Evolutionary conservation across 2,888 invertebrate genomes (phyloP), one percentile per base, ranked within the genome.

Genomic region (Congeria kusceri): DNA sequence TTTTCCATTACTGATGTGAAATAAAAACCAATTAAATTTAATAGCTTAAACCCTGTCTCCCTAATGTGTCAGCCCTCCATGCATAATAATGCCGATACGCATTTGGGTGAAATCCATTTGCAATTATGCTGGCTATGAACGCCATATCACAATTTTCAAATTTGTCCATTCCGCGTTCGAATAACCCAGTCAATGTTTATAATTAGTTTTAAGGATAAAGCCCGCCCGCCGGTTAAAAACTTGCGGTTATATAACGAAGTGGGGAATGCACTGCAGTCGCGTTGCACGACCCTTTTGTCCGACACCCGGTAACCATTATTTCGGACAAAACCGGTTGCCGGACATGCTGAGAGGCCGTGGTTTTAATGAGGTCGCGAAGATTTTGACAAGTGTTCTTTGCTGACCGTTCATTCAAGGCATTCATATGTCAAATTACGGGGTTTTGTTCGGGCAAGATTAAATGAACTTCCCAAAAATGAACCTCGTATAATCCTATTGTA

Each of bases 351-450:
- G 83, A 39, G 65, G 71, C 77, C 71, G 77, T 64, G 74, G 73
- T 18, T 83, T 77, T 83, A 83, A 83, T 83, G 83, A 83, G 83
- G 83, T 83, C 77, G 77, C 49, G 68, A 56, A 53, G 73, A 74
- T 71, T 39, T 71, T 77, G 79, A 83, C 83, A 83, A 83, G 83
- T 83, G 71, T 74, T 69, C 77, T 49, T 57, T 59, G 65, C 66
- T 74, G 78, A 70, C 72, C 73, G 65, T 78, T 70, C 73, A 82
- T 82, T 82, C 75, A 82, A 72, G 56, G 82, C 68, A 83, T 83
- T 83, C 83, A 83, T 77, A 79, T 83, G 83, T 83, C 83, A 83
- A 83, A 83, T 83, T 83, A 83, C 67, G 83, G 79, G 77, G 79
- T 77, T 83, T 83, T 83, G 83, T 83, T 39, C 76, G 63, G 70